These are phyloP conservation scores for Crotalus horridus DNA, from an alignment of 2,113 vertebrate species.

Conservation along the genomic window DNA sequence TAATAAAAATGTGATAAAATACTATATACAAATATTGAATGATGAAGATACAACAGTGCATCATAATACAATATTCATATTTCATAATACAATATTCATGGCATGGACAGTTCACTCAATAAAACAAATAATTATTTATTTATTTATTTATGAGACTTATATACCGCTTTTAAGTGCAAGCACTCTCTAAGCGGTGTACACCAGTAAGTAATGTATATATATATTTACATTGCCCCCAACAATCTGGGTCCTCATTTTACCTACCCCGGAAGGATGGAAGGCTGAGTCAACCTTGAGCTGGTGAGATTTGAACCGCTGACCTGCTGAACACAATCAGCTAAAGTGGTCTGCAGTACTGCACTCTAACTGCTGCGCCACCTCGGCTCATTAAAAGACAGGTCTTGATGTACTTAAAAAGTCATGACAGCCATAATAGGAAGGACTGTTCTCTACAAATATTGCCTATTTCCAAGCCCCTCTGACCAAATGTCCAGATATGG, in stretches of 20 bases:
- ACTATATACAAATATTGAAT: not conserved
- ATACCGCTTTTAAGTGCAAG: too few species aligned
- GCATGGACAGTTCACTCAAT: not conserved
- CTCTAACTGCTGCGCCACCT: too few species aligned
- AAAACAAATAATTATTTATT: not conserved
- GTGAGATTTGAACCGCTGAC: too few species aligned
- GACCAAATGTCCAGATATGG: not conserved
- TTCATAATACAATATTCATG: not conserved
- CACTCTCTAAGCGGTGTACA: too few species aligned
- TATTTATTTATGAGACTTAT: too few species aligned
- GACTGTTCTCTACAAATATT: not conserved
- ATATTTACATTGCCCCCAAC: too few species aligned
- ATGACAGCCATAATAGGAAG: not conserved
- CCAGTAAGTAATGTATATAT: too few species aligned
- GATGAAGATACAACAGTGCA: not conserved
- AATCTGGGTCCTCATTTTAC: too few species aligned
- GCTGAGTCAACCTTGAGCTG: too few species aligned
- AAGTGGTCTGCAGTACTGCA: too few species aligned
- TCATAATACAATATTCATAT: not conserved
- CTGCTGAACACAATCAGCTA: too few species aligned
- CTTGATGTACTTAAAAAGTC: not conserved
- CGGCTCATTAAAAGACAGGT: not conserved
- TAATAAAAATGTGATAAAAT: not conserved
- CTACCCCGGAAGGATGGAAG: too few species aligned
- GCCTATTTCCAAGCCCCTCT: not conserved